phyloP scores from a whole-genome alignment of 2,888 invertebrate species.

The Perizoma flavofasciatum region DNA sequence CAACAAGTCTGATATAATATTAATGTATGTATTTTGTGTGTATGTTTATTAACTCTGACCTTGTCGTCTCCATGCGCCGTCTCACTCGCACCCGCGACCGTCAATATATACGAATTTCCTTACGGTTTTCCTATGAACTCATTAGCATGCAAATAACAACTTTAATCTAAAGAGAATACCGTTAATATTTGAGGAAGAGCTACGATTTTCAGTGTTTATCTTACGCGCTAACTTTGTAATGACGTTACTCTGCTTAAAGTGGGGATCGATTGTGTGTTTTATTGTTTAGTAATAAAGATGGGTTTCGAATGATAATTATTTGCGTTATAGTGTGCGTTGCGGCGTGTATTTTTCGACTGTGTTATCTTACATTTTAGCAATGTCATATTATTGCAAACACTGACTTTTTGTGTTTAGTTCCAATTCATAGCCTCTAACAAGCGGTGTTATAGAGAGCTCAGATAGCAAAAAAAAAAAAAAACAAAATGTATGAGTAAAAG shows the following conservation, averaged over 20 bases:
- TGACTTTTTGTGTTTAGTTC: conserved; percentile 56
- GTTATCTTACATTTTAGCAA: conserved; percentile 78
- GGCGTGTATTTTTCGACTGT: conserved; percentile 47
- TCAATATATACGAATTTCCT: conserved; percentile 61
- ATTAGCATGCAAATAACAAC: conserved; percentile 44
- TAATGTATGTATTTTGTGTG: conserved; percentile 39
- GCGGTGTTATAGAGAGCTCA: conserved; percentile 25
- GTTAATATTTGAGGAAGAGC: conserved; percentile 46
- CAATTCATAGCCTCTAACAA: conserved; percentile 39
- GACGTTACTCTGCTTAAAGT: conserved; percentile 40
- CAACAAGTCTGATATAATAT: conserved; percentile 21
- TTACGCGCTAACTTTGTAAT: conserved; percentile 43
- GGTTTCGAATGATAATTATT: conserved; percentile 37
- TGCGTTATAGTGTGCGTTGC: conserved; percentile 30
- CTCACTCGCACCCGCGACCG: conserved; percentile 58
- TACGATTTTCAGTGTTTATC: conserved; percentile 69
- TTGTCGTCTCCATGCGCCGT: conserved; percentile 53
- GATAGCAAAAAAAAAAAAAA: conserved; percentile 13
- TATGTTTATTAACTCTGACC: conserved; percentile 71
- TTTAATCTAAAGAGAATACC: conserved; percentile 44
- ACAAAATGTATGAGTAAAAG: conserved; percentile 15
- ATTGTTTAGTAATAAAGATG: conserved; percentile 28
- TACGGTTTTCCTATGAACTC: conserved; percentile 67
- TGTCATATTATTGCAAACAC: conserved; percentile 77
- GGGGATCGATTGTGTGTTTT: conserved; percentile 41